These are phyloP conservation scores for Papilio polytes DNA, from an alignment of 1,140 invertebrate genomes.

Conservation along the genomic window DNA sequence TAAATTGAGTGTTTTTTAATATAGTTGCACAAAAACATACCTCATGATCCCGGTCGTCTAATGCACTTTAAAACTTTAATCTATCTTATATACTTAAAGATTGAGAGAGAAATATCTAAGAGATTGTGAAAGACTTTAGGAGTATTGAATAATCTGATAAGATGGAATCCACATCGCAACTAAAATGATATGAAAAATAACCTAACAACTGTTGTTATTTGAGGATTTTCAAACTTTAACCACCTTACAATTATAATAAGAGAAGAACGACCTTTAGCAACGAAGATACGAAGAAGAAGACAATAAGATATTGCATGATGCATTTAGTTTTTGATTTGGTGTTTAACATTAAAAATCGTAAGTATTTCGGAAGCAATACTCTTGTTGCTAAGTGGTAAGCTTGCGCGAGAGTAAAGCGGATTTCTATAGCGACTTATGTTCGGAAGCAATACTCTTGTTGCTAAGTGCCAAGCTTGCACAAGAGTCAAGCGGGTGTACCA, in stretches of 20 bases:
- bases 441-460: too few relatives aligned
- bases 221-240: background rate
- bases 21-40: background rate
- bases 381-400: too few relatives aligned
- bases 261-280: too few relatives aligned
- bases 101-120: background rate
- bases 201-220: background rate
- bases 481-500: too few relatives aligned
- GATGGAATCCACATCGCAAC: background rate
- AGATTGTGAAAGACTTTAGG: conserved; percentile 6
- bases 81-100: conserved; percentile 8
- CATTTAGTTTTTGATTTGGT: background rate
- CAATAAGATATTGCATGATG: background rate
- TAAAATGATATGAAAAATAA: background rate
- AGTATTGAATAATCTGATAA: conserved; percentile 13
- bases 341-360: too few relatives aligned
- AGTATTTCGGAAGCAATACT: too few relatives aligned
- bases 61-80: background rate
- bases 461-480: too few relatives aligned
- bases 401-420: too few relatives aligned
- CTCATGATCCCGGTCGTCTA: background rate
- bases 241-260: background rate
- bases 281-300: too few relatives aligned
- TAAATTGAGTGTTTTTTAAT: too few relatives aligned
- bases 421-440: too few relatives aligned